A percentile compares a stretch with the other conserved stretches of the same genome.
These are phyloP conservation scores for Pocota personata DNA, from an alignment of 2,888 invertebrate species.

Conservation along the genomic window DNA sequence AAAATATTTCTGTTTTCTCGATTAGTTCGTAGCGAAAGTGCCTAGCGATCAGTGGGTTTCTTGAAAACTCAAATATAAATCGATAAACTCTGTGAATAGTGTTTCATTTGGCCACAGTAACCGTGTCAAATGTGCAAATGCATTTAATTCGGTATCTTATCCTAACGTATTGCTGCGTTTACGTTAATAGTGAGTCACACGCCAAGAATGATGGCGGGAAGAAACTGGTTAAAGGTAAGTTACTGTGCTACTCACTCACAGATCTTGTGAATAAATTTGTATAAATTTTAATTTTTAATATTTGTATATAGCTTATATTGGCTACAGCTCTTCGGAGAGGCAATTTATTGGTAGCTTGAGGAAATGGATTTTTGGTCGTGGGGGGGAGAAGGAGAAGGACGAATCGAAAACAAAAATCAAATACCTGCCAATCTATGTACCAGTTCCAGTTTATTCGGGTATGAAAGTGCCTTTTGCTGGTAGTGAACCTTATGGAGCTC, in stretches of 20 bases:
- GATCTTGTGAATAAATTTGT: not conserved
- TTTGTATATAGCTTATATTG: not conserved
- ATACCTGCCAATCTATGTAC: constrained; percentile 36
- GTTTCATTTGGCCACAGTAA: not conserved
- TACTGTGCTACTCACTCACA: not conserved
- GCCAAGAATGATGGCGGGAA: not conserved
- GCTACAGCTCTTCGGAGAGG: not conserved
- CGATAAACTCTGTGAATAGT: not conserved
- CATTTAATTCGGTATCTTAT: not conserved
- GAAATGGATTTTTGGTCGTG: constrained; percentile 18
- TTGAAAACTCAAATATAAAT: constrained; percentile 18
- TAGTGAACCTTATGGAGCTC: constrained; percentile 22
- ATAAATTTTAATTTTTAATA: not conserved
- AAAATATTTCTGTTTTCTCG: not conserved
- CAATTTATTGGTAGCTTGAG: not conserved
- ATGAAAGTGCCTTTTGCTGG: not conserved
- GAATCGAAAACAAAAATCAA: constrained; percentile 7
- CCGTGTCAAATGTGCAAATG: constrained; percentile 5
- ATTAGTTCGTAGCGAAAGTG: constrained; percentile 1
- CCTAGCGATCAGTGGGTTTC: not conserved
- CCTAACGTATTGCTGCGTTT: not conserved
- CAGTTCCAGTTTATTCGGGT: constrained; percentile 16
- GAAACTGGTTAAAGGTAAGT: not conserved
- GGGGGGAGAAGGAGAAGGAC: not conserved
- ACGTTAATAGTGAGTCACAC: not conserved